Percentiles rank a stretch among this genome's conserved stretches.
phyloP scores from a whole-genome alignment of 2,113 vertebrate species.

The Leiothrix lutea region DNA sequence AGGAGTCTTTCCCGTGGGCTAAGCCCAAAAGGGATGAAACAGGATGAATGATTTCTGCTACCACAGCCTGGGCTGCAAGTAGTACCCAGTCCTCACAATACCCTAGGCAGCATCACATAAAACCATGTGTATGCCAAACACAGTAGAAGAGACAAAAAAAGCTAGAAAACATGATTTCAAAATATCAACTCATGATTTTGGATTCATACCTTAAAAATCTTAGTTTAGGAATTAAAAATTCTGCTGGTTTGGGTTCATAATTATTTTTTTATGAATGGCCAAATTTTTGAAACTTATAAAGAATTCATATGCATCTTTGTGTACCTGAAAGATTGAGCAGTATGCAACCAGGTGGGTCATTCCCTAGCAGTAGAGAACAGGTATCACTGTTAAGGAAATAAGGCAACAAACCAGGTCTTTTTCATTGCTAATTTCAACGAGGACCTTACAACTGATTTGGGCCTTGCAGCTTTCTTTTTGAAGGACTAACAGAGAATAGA shows the following conservation, averaged over 20 bases:
- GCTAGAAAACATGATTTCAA: background rate
- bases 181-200: background rate
- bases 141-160: background rate
- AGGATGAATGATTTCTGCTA: background rate
- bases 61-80: background rate
- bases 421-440: background rate
- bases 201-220: background rate
- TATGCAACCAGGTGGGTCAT: background rate
- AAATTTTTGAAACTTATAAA: background rate
- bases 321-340: background rate
- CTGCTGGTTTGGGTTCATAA: accelerated
- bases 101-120: background rate
- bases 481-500: background rate
- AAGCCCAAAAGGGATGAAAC: background rate
- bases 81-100: background rate
- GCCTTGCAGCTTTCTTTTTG: background rate
- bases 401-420: background rate
- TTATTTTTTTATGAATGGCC: background rate
- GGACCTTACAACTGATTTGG: background rate
- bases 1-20: background rate
- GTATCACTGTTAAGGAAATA: background rate
- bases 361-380: background rate
- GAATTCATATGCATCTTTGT: background rate
- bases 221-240: background rate
- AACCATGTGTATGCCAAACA: background rate